Conservation (phyloP, 1,140 invertebrate species). For the Drosophila malerkotliana region DNA sequence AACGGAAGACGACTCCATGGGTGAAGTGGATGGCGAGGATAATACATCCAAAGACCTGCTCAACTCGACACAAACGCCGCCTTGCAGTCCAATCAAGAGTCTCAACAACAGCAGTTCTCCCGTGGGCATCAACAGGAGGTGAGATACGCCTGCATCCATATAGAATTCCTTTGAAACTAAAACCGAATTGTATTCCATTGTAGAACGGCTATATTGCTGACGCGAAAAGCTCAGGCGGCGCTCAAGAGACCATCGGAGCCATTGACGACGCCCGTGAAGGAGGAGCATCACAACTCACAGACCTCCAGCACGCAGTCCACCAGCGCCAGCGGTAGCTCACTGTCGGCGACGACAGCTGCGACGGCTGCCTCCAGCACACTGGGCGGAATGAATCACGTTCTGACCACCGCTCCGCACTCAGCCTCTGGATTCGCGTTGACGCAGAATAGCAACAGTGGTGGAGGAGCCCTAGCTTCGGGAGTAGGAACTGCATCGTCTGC, state of each 20-base stretch:
- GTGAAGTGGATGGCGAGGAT: constrained; percentile 61
- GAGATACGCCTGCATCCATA: neutral
- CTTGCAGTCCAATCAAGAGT: constrained; percentile 81
- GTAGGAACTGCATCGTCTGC: constrained; percentile 7
- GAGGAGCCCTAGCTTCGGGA: constrained; percentile 2
- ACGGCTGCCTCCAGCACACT: constrained; percentile 73
- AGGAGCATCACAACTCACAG: constrained; percentile 79
- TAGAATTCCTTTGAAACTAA: neutral
- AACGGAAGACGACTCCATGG: constrained; percentile 83
- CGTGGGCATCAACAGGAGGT: constrained; percentile 89
- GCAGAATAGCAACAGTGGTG: constrained; percentile 53
- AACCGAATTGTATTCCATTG: neutral
- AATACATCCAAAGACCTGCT: constrained; percentile 56
- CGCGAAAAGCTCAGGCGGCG: constrained; percentile 88
- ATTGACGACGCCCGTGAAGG: constrained; percentile 81
- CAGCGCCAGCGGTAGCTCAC: constrained; percentile 79
- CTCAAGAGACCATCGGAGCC: constrained; percentile 84
- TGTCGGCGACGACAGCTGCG: constrained; percentile 76
- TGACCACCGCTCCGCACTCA: constrained; percentile 40
- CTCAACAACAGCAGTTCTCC: constrained; percentile 83
- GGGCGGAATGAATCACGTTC: constrained; percentile 36
- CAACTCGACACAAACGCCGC: constrained; percentile 75
- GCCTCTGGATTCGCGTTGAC: constrained; percentile 52
- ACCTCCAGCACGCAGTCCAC: constrained; percentile 82
- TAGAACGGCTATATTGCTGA: constrained; percentile 93